Percentiles rank a stretch among this genome's conserved stretches.
These are phyloP conservation scores for Xylocopa sonorina DNA, from an alignment of 1,140 invertebrate species.

Conservation along the genomic window DNA sequence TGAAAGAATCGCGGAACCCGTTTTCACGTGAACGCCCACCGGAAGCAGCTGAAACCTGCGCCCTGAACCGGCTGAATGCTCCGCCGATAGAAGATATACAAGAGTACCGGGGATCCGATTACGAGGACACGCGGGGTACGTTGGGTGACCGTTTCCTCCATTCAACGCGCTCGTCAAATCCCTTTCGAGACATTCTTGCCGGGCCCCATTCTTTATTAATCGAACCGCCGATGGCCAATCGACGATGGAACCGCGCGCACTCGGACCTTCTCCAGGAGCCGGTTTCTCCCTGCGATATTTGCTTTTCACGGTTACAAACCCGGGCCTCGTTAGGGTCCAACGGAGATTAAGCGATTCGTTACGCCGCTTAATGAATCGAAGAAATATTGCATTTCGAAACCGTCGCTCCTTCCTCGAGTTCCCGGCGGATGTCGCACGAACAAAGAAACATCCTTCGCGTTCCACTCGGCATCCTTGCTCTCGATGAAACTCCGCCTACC, in stretches of 20 bases:
- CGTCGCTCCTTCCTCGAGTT: conserved; percentile 1
- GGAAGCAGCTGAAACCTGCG: conserved; percentile 79
- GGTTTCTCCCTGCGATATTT: neutral
- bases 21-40: conserved; percentile 81
- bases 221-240: neutral
- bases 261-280: neutral
- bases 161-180: conserved; percentile 37
- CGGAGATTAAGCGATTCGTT: conserved; percentile 68
- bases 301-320: neutral
- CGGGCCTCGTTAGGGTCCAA: conserved; percentile 7
- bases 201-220: conserved; percentile 50
- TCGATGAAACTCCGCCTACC: conserved; percentile 59
- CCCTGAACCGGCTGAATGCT: conserved; percentile 75
- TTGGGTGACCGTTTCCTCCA: conserved; percentile 79
- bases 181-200: conserved; percentile 13
- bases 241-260: neutral
- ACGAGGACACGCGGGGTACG: conserved; percentile 73
- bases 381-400: conserved; percentile 56
- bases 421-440: conserved; percentile 50
- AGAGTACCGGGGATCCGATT: conserved; percentile 78
- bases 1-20: conserved; percentile 80
- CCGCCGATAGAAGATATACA: conserved; percentile 74
- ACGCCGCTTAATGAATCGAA: conserved; percentile 68
- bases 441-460: conserved; percentile 62
- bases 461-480: conserved; percentile 37